A percentile compares a stretch with the other conserved stretches of the same genome.
These are phyloP conservation scores for Oreortyx pictus DNA, from an alignment of 2,797 vertebrate species.

Conservation along the genomic window DNA sequence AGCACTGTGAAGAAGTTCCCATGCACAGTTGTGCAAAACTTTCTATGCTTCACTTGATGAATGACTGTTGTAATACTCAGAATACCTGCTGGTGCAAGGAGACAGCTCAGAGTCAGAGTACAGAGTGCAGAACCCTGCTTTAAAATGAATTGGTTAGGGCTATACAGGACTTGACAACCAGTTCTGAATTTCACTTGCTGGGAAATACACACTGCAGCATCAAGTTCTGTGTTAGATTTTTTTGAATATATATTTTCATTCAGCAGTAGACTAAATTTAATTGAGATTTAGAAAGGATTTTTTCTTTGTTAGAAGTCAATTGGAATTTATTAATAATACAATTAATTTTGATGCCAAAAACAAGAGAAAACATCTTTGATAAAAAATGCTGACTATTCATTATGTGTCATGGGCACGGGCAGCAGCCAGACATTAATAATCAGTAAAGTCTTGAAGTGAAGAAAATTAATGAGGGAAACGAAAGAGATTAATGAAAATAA, in stretches of 20 bases:
- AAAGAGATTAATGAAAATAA: conserved; percentile 19
- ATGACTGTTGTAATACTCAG: neutral
- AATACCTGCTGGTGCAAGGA: neutral
- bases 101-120: neutral
- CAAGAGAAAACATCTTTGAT: neutral
- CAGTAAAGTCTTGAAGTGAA: neutral
- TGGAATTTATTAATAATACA: neutral
- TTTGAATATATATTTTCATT: neutral
- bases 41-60: neutral
- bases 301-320: neutral
- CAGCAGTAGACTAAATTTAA: neutral
- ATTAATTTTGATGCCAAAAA: neutral
- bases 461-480: conserved; percentile 4
- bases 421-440: conserved; percentile 8
- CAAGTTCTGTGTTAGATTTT: neutral
- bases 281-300: neutral
- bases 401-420: neutral
- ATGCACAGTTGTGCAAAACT: no score
- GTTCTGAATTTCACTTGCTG: neutral
- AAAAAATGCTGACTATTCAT: neutral
- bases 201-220: neutral
- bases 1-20: no score
- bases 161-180: neutral
- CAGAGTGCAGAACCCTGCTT: neutral
- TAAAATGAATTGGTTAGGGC: neutral